Percentiles rank a stretch among this genome's conserved stretches.
Conservation (phyloP, 2,113 vertebrate genomes). For the Columba livia region DNA sequence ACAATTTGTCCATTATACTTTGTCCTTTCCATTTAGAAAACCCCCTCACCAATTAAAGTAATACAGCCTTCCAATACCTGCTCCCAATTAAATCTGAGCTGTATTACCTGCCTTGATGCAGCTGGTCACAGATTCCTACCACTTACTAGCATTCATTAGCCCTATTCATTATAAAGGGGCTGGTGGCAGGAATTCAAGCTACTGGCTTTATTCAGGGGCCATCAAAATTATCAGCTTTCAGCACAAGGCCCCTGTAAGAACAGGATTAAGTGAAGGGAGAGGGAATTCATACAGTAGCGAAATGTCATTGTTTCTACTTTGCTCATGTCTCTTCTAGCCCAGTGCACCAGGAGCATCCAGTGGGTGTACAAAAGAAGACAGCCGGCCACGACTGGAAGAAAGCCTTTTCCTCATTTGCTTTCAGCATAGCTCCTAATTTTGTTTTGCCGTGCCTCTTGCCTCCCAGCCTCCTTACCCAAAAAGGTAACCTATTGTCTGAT, state of each 20-base stretch:
- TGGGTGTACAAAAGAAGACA: constrained; percentile 66
- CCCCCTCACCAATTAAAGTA: constrained; percentile 98
- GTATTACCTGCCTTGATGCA: constrained; percentile 96
- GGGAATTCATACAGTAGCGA: constrained; percentile 79
- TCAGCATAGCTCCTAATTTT: constrained; percentile 41
- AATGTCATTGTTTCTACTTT: constrained; percentile 75
- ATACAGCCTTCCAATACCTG: constrained; percentile 99
- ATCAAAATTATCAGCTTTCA: constrained; percentile 84
- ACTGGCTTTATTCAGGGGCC: constrained; percentile 77
- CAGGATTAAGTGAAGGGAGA: constrained; percentile 77
- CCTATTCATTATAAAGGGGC: constrained; percentile 92
- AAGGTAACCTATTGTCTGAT: constrained; percentile 35
- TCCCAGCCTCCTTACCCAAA: not conserved
- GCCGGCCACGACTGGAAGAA: constrained; percentile 61
- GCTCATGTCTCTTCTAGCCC: constrained; percentile 58
- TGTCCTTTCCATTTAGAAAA: constrained; percentile 96
- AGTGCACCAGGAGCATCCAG: constrained; percentile 66
- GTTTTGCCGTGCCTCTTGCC: constrained; percentile 35
- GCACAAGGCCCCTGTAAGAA: constrained; percentile 73
- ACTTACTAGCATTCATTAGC: constrained; percentile 93
- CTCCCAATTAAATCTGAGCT: constrained; percentile 98
- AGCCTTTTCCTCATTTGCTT: constrained; percentile 58
- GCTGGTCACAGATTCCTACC: constrained; percentile 89
- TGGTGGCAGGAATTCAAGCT: constrained; percentile 95
- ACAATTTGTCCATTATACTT: constrained; percentile 99